Evolutionary conservation across 2,113 vertebrate species (phyloP).

Genomic region (Carollia perspicillata): DNA sequence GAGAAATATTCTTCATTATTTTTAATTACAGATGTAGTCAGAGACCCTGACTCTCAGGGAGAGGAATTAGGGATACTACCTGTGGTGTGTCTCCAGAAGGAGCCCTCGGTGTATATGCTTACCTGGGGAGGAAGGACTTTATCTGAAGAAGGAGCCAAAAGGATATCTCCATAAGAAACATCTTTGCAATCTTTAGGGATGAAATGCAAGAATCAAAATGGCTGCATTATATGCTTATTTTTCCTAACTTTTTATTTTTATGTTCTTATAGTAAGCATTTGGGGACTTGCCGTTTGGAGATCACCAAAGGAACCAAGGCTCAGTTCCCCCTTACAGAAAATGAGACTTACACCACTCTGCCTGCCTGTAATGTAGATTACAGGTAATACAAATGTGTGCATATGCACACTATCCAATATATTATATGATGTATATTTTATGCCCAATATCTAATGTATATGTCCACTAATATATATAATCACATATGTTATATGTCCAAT

Average conservation of each 20-base stretch:
- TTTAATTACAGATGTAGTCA: not conserved
- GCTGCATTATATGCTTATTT: not conserved
- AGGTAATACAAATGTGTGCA: not conserved
- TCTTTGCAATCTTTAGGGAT: not conserved
- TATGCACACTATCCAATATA: not conserved
- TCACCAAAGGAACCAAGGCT: not conserved
- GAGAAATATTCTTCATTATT: not conserved
- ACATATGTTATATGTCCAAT: not conserved
- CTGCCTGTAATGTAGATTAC: not conserved
- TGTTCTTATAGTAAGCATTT: not conserved
- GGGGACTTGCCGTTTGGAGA: not conserved
- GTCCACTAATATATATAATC: not conserved
- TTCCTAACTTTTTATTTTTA: not conserved
- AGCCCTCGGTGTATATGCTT: not conserved
- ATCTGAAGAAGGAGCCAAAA: not conserved
- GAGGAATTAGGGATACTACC: not conserved
- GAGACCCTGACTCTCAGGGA: not conserved
- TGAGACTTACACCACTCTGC: not conserved
- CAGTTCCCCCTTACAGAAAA: not conserved
- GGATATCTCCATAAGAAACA: not conserved
- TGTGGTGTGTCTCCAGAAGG: not conserved
- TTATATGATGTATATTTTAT: not conserved
- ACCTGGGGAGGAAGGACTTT: not conserved
- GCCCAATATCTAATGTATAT: not conserved
- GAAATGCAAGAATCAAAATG: not conserved